phyloP scores from a whole-genome alignment of 1,140 invertebrate species.

The Drosophila mojavensis region DNA sequence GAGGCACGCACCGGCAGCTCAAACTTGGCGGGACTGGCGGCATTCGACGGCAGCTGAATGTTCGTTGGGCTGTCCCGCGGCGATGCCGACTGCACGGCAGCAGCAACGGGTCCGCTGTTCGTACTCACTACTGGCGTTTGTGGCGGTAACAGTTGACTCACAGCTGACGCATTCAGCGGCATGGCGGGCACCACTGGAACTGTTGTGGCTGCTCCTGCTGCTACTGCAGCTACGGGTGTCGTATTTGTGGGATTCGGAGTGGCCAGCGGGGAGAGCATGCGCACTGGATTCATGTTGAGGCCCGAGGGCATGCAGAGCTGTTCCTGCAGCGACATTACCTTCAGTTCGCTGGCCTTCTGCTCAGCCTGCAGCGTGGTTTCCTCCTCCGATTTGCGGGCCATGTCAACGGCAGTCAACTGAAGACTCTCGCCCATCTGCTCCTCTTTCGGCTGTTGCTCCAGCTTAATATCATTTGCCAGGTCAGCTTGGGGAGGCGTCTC shows the following conservation, averaged over 20 bases:
- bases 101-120: not conserved
- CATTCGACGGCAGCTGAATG: conserved; percentile 70
- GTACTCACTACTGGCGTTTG: conserved; percentile 10
- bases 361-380: conserved; percentile 60
- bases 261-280: conserved; percentile 75
- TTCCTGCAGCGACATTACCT: conserved; percentile 81
- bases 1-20: conserved; percentile 77
- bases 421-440: conserved; percentile 43
- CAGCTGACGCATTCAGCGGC: conserved; percentile 14
- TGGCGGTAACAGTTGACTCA: conserved; percentile 34
- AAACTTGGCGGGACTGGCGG: conserved; percentile 83
- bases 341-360: conserved; percentile 75
- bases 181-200: conserved; percentile 43
- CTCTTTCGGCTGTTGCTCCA: conserved; percentile 54
- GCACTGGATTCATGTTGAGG: conserved; percentile 83
- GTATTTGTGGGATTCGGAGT: conserved; percentile 73
- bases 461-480: conserved; percentile 45
- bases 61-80: conserved; percentile 81
- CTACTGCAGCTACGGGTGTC: conserved; percentile 40
- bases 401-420: conserved; percentile 46
- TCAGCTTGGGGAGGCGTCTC: conserved; percentile 39
- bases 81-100: conserved; percentile 38
- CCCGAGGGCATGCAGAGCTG: conserved; percentile 83
- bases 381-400: conserved; percentile 60
- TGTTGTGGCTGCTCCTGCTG: conserved; percentile 47